phyloP scores from a whole-genome alignment of 2,113 vertebrate genomes.

The Pyrgilauda ruficollis region DNA sequence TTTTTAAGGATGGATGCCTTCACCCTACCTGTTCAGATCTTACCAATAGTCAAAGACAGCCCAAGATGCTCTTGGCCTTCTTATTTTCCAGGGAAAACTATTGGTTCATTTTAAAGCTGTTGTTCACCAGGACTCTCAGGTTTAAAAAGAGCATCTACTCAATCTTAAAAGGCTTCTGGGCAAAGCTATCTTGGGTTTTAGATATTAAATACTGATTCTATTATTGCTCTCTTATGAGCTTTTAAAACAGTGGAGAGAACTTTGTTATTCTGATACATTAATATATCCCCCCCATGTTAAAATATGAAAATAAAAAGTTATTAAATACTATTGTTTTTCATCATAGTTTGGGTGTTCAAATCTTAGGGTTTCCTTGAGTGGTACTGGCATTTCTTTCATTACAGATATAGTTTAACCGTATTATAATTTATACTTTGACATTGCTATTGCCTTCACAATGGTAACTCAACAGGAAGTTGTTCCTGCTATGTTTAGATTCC shows the following conservation, averaged over 20 bases:
- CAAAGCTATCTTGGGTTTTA: background rate
- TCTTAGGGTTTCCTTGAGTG: background rate
- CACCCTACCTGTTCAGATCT: background rate
- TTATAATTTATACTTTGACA: background rate
- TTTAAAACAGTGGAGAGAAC: background rate
- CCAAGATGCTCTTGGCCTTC: background rate
- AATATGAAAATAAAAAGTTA: background rate
- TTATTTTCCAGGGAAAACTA: background rate
- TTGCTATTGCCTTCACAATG: background rate
- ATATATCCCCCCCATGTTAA: fast-evolving
- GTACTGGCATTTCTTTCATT: background rate
- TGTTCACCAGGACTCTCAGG: background rate
- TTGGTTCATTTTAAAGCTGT: background rate
- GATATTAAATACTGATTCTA: background rate
- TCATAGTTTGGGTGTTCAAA: background rate
- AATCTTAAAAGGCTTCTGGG: background rate
- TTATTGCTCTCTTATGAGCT: background rate
- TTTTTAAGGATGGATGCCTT: background rate
- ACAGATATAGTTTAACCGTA: background rate
- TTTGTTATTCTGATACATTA: background rate
- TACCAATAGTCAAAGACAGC: background rate
- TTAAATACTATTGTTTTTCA: background rate
- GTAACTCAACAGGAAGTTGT: background rate
- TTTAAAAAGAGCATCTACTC: background rate
- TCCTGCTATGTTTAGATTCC: background rate